Conservation (phyloP, 2,797 vertebrate species). For the Aldrovandia affinis region DNA sequence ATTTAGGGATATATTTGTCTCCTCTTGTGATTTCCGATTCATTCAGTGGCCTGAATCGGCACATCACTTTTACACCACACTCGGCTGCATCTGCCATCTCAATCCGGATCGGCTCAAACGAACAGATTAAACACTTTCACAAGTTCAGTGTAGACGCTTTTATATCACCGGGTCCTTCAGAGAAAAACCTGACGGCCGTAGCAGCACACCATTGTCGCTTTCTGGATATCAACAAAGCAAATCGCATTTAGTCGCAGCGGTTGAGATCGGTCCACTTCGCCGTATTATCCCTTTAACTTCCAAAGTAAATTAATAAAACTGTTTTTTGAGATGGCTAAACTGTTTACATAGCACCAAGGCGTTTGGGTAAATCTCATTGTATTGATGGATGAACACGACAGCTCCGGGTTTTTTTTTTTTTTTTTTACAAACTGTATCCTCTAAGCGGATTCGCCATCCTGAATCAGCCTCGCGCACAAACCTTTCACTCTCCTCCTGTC, state of each 20-base stretch:
- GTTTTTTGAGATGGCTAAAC: neutral
- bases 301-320: neutral
- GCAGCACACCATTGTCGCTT: constrained; percentile 13
- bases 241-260: constrained; percentile 6
- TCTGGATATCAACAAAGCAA: constrained; percentile 25
- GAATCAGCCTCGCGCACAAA: constrained; percentile 69
- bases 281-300: constrained; percentile 47
- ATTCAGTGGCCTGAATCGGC: constrained; percentile 83
- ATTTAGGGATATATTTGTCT: constrained; percentile 80
- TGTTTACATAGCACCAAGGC: neutral
- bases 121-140: constrained; percentile 21
- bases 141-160: constrained; percentile 16
- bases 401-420: constrained; percentile 38
- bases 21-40: constrained; percentile 78
- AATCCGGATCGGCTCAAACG: constrained; percentile 25
- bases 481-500: neutral
- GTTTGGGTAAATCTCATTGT: neutral
- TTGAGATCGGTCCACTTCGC: constrained; percentile 20
- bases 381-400: constrained; percentile 18
- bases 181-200: constrained; percentile 12
- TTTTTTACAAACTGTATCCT: constrained; percentile 65
- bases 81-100: constrained; percentile 78
- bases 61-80: constrained; percentile 86
- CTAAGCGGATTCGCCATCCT: constrained; percentile 55
- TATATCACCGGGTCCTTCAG: constrained; percentile 17